Evolutionary conservation across 2,888 invertebrate genomes (phyloP).

Genomic region (Resseliella maxima): DNA sequence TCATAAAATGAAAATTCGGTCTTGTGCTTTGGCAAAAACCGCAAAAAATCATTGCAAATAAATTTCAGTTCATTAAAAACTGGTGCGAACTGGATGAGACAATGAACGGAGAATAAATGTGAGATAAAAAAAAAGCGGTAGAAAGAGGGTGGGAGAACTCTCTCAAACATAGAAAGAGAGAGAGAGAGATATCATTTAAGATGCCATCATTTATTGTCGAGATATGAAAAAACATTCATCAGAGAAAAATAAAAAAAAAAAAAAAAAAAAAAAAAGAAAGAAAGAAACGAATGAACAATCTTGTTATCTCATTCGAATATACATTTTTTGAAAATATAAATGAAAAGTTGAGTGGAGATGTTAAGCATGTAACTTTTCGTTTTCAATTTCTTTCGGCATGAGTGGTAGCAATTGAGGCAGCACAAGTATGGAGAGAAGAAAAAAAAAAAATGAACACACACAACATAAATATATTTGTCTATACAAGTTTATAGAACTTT

Average conservation of each 20-base stretch:
- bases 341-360: conserved; percentile 30
- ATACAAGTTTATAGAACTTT: background rate
- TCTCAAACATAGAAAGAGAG: too few relatives aligned
- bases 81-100: background rate
- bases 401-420: background rate
- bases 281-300: background rate
- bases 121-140: too few relatives aligned
- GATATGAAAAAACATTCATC: background rate
- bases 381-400: conserved; percentile 16
- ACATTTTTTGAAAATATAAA: conserved; percentile 9
- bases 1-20: background rate
- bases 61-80: conserved; percentile 27
- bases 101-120: too few relatives aligned
- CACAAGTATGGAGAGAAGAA: background rate
- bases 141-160: too few relatives aligned
- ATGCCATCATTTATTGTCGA: conserved; percentile 43
- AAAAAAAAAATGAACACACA: background rate
- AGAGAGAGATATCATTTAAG: background rate
- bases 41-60: conserved; percentile 29
- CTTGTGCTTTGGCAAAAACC: background rate
- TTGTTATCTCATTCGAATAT: conserved; percentile 27
- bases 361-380: conserved; percentile 6
- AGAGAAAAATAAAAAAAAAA: background rate
- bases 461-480: too few relatives aligned
- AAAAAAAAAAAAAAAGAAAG: background rate